Evolutionary conservation across 2,113 vertebrate genomes (phyloP).

Genomic region (Castor canadensis): DNA sequence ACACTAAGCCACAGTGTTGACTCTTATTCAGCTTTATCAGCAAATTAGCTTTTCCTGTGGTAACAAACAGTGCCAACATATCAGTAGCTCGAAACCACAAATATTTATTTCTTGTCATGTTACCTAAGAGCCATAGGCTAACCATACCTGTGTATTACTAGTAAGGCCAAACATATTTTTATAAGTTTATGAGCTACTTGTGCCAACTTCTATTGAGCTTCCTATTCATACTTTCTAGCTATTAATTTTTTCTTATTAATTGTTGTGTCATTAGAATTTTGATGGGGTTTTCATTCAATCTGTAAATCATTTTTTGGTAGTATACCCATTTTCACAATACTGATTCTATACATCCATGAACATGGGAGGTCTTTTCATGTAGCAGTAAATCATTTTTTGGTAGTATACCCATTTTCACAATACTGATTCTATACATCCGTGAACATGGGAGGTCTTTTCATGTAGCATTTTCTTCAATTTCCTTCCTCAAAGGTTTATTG

Average conservation of each 20-base stretch:
- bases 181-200: background rate
- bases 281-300: background rate
- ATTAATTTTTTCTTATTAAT: background rate
- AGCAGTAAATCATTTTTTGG: too few species aligned
- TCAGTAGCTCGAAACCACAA: background rate
- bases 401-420: too few species aligned
- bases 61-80: background rate
- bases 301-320: too few species aligned
- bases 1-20: background rate
- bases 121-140: background rate
- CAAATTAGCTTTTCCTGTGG: background rate
- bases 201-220: background rate
- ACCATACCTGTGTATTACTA: background rate
- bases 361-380: too few species aligned
- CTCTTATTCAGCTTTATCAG: background rate
- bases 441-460: too few species aligned
- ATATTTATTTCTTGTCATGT: background rate
- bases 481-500: too few species aligned
- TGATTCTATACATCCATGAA: too few species aligned
- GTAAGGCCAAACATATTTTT: background rate
- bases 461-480: too few species aligned
- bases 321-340: too few species aligned
- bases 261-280: background rate
- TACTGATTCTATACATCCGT: too few species aligned
- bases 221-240: background rate